Evolutionary conservation across 2,888 invertebrate species (phyloP).

Genomic region (Endomychus coccineus): DNA sequence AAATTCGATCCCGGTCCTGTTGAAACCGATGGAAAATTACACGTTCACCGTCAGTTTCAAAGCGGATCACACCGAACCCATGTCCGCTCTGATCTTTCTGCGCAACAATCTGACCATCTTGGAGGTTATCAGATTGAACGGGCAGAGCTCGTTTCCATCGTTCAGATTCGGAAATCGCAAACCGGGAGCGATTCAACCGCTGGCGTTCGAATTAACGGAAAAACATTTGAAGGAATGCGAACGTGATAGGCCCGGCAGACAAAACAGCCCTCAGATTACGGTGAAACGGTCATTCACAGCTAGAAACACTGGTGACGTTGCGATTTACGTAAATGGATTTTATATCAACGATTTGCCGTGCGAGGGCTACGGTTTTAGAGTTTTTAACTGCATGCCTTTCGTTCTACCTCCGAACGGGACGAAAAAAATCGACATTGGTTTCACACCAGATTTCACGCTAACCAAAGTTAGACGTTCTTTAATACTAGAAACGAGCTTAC

Average conservation of each 20-base stretch:
- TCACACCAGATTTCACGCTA: conserved; percentile 81
- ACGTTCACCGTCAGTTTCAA: conserved; percentile 47
- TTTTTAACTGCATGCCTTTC: conserved; percentile 68
- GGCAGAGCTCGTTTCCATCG: conserved; percentile 77
- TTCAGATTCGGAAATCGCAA: conserved; percentile 84
- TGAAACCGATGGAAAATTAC: conserved; percentile 52
- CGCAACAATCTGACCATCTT: conserved; percentile 91
- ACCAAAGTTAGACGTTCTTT: conserved; percentile 62
- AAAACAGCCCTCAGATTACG: conserved; percentile 53
- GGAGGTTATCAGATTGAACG: conserved; percentile 76
- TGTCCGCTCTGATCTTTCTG: conserved; percentile 50
- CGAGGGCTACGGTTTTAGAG: conserved; percentile 72
- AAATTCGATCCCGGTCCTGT: conserved; percentile 49
- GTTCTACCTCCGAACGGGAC: conserved; percentile 64
- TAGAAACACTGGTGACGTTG: conserved; percentile 84
- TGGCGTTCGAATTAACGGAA: conserved; percentile 70
- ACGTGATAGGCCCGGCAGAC: conserved; percentile 31
- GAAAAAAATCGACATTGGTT: conserved; percentile 74
- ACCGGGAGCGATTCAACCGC: conserved; percentile 65
- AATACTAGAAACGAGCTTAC: conserved; percentile 55
- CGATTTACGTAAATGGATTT: conserved; percentile 66
- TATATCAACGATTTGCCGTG: conserved; percentile 60
- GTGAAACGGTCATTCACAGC: conserved; percentile 77
- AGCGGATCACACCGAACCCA: conserved; percentile 42
- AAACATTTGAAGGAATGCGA: conserved; percentile 54